phyloP scores from a whole-genome alignment of 2,888 invertebrate genomes.

The Oasisia sp. region DNA sequence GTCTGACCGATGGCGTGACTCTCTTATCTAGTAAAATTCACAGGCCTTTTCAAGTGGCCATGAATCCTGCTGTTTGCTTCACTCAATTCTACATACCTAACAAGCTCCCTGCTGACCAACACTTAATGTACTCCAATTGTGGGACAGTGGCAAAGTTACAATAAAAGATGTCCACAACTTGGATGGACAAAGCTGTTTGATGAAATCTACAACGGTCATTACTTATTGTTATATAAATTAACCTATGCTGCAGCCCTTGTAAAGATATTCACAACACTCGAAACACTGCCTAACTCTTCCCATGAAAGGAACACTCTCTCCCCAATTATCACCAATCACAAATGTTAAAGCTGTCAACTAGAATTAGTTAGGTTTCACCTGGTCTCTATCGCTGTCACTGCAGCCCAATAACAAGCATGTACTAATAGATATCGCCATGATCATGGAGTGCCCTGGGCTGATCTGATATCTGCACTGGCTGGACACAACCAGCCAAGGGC shows the following conservation, averaged over 20 bases:
- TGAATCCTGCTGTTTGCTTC: neutral
- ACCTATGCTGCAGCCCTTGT: too few species aligned
- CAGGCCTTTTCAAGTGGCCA: constrained; percentile 2
- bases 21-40: neutral
- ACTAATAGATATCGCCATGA: neutral
- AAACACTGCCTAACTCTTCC: neutral
- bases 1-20: neutral
- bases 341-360: neutral
- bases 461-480: neutral
- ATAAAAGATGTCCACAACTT: neutral
- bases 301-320: neutral
- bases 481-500: neutral
- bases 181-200: neutral
- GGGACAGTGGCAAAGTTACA: neutral
- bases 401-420: constrained; percentile 5
- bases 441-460: neutral
- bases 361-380: neutral
- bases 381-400: neutral
- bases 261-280: neutral
- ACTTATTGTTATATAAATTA: too few species aligned
- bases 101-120: neutral
- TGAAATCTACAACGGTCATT: too few species aligned
- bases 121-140: neutral
- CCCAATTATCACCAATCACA: neutral
- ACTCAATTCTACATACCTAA: neutral